Conservation (phyloP, 2,797 vertebrate species). For the Nannoperca australis region DNA sequence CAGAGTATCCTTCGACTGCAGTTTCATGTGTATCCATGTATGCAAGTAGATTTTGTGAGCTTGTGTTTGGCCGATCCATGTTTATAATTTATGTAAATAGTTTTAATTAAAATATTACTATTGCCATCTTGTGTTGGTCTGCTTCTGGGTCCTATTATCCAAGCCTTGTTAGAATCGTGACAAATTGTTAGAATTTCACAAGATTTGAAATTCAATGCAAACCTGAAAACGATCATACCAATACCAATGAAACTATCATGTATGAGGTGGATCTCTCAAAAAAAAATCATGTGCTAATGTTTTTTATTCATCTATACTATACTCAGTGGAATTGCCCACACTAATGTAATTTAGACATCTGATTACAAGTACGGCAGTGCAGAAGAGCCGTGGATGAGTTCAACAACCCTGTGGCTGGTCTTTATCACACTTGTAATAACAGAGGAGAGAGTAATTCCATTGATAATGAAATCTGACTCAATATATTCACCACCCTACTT, state of each 20-base stretch:
- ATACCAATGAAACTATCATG: not conserved
- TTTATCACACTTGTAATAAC: slow-evolving; percentile 65
- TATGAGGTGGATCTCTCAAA: not conserved
- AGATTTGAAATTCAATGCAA: not conserved
- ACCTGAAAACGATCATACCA: not conserved
- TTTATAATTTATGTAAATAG: too few relatives aligned
- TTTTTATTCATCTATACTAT: not conserved
- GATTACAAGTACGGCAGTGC: slow-evolving; percentile 48
- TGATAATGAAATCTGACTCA: slow-evolving; percentile 82
- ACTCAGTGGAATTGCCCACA: slow-evolving; percentile 5
- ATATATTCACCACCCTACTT: slow-evolving; percentile 59
- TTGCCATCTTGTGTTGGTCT: too few relatives aligned
- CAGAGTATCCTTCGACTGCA: too few relatives aligned
- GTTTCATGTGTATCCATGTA: too few relatives aligned
- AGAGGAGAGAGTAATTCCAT: slow-evolving; percentile 76
- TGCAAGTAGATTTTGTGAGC: too few relatives aligned
- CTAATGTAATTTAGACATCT: slow-evolving; percentile 57
- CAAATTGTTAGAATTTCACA: not conserved
- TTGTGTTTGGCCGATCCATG: too few relatives aligned
- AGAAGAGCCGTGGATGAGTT: slow-evolving; percentile 56
- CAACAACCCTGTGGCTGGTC: slow-evolving; percentile 62
- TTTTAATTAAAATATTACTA: too few relatives aligned
- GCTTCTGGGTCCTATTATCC: too few relatives aligned
- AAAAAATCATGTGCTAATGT: not conserved
- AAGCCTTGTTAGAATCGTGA: too few relatives aligned